phyloP scores from a whole-genome alignment of 2,113 vertebrate species.

The Dunckerocampus dactyliophorus region DNA sequence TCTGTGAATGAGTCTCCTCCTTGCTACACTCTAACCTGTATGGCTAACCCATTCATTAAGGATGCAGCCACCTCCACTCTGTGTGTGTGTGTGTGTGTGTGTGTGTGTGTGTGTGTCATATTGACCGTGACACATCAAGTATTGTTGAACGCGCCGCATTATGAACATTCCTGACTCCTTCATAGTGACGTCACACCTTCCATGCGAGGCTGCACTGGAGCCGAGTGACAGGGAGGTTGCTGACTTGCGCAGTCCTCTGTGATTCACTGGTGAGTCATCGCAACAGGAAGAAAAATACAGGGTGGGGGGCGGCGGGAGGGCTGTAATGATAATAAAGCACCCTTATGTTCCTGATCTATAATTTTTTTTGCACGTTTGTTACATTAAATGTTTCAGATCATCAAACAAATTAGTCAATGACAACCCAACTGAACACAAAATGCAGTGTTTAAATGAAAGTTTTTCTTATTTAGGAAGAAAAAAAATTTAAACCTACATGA shows the following conservation, averaged over 20 bases:
- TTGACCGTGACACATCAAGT: slow-evolving; percentile 23
- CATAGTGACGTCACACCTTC: slow-evolving; percentile 30
- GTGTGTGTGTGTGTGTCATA: neutral
- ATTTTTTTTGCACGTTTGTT: too few relatives aligned
- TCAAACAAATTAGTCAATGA: too few relatives aligned
- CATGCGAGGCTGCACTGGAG: slow-evolving; percentile 10
- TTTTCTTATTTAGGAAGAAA: too few relatives aligned
- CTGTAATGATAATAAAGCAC: slow-evolving; percentile 1
- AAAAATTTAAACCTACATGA: too few relatives aligned
- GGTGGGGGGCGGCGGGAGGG: neutral
- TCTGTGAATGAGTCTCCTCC: slow-evolving; percentile 37
- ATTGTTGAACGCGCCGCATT: slow-evolving; percentile 38
- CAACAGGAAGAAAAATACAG: slow-evolving; percentile 2
- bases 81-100: neutral
- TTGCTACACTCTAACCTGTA: slow-evolving; percentile 31
- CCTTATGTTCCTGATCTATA: neutral
- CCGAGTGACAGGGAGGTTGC: slow-evolving; percentile 20
- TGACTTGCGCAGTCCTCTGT: slow-evolving; percentile 39
- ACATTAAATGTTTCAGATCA: too few relatives aligned
- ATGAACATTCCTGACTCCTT: slow-evolving; percentile 9
- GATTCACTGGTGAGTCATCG: slow-evolving; percentile 61
- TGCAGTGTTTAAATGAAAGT: too few relatives aligned
- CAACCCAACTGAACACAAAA: too few relatives aligned
- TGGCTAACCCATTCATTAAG: slow-evolving; percentile 22
- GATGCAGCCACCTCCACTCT: neutral